These are phyloP conservation scores for Brachylomia viminalis DNA, from an alignment of 2,888 invertebrate species.

Conservation along the genomic window DNA sequence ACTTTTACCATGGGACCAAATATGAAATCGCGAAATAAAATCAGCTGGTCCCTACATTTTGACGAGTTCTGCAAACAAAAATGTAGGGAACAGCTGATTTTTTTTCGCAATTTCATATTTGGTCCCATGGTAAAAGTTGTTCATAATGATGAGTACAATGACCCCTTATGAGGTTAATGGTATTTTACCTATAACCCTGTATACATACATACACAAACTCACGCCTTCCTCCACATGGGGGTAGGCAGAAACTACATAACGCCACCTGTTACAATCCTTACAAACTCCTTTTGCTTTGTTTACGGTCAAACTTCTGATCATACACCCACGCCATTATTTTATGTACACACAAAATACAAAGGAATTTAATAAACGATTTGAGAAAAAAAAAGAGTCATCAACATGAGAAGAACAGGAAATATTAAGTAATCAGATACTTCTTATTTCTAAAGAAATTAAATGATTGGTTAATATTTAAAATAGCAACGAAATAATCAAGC, in stretches of 20 bases:
- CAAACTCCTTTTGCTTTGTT: not conserved
- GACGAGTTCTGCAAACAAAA: too few relatives aligned
- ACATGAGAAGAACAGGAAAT: not conserved
- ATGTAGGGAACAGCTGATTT: too few relatives aligned
- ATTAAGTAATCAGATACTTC: not conserved
- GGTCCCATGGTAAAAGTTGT: too few relatives aligned
- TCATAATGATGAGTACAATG: too few relatives aligned
- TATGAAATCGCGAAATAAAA: too few relatives aligned
- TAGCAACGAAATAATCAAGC: too few relatives aligned
- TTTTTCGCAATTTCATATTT: too few relatives aligned
- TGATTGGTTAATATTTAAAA: not conserved
- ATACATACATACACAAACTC: not conserved
- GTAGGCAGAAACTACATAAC: not conserved
- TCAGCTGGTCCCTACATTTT: too few relatives aligned
- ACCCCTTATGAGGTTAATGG: too few relatives aligned
- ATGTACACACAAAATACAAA: not conserved
- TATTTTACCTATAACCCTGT: too few relatives aligned
- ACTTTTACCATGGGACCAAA: too few relatives aligned
- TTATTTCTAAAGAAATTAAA: not conserved
- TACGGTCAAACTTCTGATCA: not conserved
- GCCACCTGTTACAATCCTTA: not conserved
- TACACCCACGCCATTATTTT: not conserved
- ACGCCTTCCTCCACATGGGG: not conserved
- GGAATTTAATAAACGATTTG: not conserved
- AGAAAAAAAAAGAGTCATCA: too few relatives aligned